Base-by-base conservation (phyloP, 2,888 invertebrate species). In the Nowickia ferox region DNA sequence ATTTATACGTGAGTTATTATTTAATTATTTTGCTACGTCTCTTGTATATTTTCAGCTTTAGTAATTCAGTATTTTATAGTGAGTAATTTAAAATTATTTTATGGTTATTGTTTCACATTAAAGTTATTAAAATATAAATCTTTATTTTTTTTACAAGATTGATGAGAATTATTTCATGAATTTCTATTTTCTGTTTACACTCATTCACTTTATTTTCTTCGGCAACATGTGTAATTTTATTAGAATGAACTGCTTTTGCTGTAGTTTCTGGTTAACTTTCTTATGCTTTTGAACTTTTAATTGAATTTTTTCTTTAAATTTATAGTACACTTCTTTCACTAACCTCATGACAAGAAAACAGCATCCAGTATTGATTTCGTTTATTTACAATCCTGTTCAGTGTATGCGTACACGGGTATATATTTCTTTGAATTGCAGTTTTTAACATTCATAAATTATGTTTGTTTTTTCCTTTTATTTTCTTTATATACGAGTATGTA, bases 391-490 rank as follows among this genome's bases (percentile, higher is more conserved):
- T 80, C 9, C 30, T 48, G 15, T n/a, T 10, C 8, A 51, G 42
- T 13, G n/a, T 55, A 46, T 55, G 15, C 65, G 51, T 68, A n/a
- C n/a, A n/a, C n/a, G n/a, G n/a, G n/a, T n/a, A 40, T 71, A 46
- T n/a, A 22, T 55, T 75, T 17, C n/a, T 51, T 53, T n/a, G 9
- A 17, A 57, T 42, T 55, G 44, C 40, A 61, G 63, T 53, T 76
- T 80, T 69, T 22, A 40, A 30, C 69, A 71, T 69, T 82, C 46
- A 82, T 82, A 76, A 71, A 76, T 82, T 76, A 82, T 63, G 59
- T 55, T 9, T 44, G 38, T 55, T 55, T 6, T 53, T 53, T 42
- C 53, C 15, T 44, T 44, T 44, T n/a, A 5, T 19, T 48, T 15
- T 9, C 6, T 48, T n/a, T n/a, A n/a, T n/a, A n/a, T n/a, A n/a